Conservation (phyloP, 2,888 invertebrate species). For the Panzeria rudis region DNA sequence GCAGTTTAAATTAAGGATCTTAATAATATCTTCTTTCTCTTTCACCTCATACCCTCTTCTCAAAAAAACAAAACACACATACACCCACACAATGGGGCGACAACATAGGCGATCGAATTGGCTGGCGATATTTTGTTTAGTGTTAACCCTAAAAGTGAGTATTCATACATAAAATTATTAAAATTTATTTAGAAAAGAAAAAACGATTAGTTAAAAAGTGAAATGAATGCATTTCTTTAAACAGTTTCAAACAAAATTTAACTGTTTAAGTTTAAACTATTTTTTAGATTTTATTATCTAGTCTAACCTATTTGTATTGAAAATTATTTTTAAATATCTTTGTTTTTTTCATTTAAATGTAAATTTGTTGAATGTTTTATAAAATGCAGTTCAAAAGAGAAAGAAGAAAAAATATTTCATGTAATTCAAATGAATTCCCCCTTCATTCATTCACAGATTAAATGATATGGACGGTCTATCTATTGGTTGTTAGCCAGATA, state of each 20-base stretch:
- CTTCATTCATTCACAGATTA: background rate
- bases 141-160: conserved; percentile 83
- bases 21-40: conserved; percentile 16
- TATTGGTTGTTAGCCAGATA: too few relatives aligned
- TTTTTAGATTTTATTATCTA: background rate
- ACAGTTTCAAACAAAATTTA: background rate
- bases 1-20: conserved; percentile 67
- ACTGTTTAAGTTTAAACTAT: background rate
- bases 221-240: background rate
- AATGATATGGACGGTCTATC: background rate
- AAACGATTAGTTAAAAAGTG: background rate
- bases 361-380: background rate
- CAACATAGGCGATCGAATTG: conserved; percentile 80
- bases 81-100: conserved; percentile 81
- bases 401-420: conserved; percentile 17
- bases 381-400: conserved; percentile 6
- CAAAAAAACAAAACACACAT: too few relatives aligned
- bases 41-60: conserved; percentile 1
- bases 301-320: background rate
- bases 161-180: conserved; percentile 23
- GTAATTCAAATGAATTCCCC: conserved; percentile 21
- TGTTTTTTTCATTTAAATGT: background rate
- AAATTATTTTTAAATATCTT: too few relatives aligned
- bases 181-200: background rate
- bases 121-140: conserved; percentile 82